A percentile compares a stretch with the other conserved stretches of the same genome.
These are phyloP conservation scores for Cotesia vestalis DNA, from an alignment of 1,140 invertebrate species.

Conservation along the genomic window DNA sequence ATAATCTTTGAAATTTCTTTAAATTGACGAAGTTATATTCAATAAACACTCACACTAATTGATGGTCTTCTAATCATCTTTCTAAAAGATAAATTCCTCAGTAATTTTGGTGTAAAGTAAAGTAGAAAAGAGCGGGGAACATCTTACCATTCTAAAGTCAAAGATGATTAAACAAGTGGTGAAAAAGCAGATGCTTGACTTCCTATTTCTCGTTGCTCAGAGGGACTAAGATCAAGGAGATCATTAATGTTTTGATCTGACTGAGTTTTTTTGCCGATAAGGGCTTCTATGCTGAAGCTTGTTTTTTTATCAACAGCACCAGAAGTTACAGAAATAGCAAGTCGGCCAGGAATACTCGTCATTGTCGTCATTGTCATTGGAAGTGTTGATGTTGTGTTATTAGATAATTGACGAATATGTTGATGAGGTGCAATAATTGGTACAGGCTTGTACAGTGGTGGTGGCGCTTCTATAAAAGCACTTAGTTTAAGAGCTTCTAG, in stretches of 20 bases:
- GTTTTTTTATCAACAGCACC: conserved; percentile 55
- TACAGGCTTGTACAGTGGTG: conserved; percentile 65
- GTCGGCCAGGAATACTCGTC: conserved; percentile 16
- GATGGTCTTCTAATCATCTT: too few species aligned
- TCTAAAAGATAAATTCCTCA: too few species aligned
- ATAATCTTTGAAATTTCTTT: too few species aligned
- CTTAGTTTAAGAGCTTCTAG: conserved; percentile 64
- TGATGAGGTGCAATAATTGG: conserved; percentile 58
- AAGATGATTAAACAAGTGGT: conserved; percentile 55
- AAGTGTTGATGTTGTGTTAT: conserved; percentile 17
- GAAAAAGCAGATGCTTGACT: conserved; percentile 66
- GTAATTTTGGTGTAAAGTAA: background rate
- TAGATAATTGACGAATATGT: conserved; percentile 39
- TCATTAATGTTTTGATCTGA: conserved; percentile 53
- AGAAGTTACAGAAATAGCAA: conserved; percentile 25
- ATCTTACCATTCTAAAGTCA: background rate
- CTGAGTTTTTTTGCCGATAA: conserved; percentile 64
- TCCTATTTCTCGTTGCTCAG: conserved; percentile 61
- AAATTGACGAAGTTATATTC: too few species aligned
- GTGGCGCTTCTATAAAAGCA: conserved; percentile 56
- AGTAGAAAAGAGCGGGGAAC: background rate
- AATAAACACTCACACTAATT: too few species aligned
- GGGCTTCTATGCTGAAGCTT: conserved; percentile 67
- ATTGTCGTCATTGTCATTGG: conserved; percentile 13
- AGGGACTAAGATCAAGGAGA: conserved; percentile 60